phyloP scores from a whole-genome alignment of 2,113 vertebrate species.

The Pteruthius melanotis region DNA sequence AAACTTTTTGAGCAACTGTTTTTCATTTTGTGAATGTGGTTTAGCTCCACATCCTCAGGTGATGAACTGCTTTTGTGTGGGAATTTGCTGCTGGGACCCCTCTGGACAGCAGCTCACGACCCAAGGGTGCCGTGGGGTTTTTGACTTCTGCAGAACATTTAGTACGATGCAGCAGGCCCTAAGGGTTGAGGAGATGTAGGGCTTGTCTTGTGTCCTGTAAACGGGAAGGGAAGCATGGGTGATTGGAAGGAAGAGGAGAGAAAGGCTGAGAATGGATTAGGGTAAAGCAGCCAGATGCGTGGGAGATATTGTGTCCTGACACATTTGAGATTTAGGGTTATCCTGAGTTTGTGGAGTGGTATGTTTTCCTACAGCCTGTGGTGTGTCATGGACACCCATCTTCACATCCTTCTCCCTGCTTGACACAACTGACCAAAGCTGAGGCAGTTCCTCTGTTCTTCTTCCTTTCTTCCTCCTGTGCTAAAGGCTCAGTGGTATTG shows the following conservation, averaged over 20 bases:
- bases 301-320: not conserved
- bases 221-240: fast-evolving
- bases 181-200: not conserved
- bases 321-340: not conserved
- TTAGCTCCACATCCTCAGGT: not conserved
- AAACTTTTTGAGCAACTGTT: not conserved
- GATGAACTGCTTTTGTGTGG: not conserved
- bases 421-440: not conserved
- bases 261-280: not conserved
- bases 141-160: not conserved
- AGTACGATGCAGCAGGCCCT: not conserved
- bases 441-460: not conserved
- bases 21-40: not conserved
- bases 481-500: fast-evolving
- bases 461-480: not conserved
- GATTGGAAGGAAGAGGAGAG: not conserved
- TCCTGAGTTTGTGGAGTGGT: not conserved
- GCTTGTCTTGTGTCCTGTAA: no score
- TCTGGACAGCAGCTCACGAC: fast-evolving
- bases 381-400: fast-evolving
- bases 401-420: not conserved
- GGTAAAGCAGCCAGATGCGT: not conserved
- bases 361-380: not conserved
- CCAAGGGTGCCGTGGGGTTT: fast-evolving
- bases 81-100: not conserved